Percentiles rank a stretch among this genome's conserved stretches.
phyloP scores from a whole-genome alignment of 2,888 invertebrate species.

The Pyrrhia umbra region DNA sequence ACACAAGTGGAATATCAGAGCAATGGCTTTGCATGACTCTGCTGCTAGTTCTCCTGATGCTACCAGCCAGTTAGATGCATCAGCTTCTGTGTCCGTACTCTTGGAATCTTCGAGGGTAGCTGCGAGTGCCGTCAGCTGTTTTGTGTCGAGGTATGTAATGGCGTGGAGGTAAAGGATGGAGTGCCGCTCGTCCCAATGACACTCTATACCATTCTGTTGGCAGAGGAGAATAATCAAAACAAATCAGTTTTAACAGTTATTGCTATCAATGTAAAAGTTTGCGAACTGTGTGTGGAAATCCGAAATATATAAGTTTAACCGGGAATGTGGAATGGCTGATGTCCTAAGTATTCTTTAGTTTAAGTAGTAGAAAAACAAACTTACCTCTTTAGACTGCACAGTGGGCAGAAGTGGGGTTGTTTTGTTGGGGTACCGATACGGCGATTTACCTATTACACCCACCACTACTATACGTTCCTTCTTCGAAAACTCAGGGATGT shows the following conservation, averaged over 20 bases:
- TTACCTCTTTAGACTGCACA: slow-evolving; percentile 83
- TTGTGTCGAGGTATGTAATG: slow-evolving; percentile 84
- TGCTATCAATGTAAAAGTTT: neutral
- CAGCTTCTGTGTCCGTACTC: slow-evolving; percentile 82
- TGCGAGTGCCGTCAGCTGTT: slow-evolving; percentile 75
- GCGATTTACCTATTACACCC: slow-evolving; percentile 93
- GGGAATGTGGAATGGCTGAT: neutral
- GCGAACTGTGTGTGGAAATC: no score
- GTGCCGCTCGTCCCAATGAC: slow-evolving; percentile 89
- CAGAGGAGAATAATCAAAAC: neutral
- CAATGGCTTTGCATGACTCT: slow-evolving; percentile 92
- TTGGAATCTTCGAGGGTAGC: slow-evolving; percentile 75
- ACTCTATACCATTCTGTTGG: slow-evolving; percentile 90
- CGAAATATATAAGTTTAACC: neutral
- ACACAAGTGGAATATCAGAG: slow-evolving; percentile 94
- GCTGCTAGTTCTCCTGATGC: slow-evolving; percentile 87
- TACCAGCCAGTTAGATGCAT: slow-evolving; percentile 91
- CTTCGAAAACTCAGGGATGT: slow-evolving; percentile 86
- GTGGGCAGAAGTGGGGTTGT: slow-evolving; percentile 90
- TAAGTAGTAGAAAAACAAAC: slow-evolving; percentile 9
- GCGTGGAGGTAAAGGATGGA: slow-evolving; percentile 89
- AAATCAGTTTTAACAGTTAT: neutral
- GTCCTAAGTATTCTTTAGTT: neutral
- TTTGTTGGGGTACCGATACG: slow-evolving; percentile 92
- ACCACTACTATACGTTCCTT: slow-evolving; percentile 92